These are phyloP conservation scores for Vidua macroura DNA, from an alignment of 2,113 vertebrate genomes.

Conservation along the genomic window DNA sequence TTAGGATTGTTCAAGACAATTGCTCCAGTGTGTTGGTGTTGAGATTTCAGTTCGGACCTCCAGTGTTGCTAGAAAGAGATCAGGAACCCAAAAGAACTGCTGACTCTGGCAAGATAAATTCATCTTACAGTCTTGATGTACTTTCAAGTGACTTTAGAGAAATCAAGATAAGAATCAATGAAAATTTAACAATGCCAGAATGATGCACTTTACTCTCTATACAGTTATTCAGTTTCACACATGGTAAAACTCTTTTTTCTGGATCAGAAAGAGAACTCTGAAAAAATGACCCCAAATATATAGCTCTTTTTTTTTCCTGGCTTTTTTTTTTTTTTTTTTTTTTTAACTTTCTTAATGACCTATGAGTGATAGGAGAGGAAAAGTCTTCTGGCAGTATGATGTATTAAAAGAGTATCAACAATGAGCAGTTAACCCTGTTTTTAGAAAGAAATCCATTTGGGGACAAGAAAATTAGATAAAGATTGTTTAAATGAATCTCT, in stretches of 20 bases:
- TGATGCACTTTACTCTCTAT: not conserved
- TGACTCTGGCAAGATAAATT: not conserved
- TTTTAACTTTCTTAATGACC: not conserved
- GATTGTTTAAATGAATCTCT: not conserved
- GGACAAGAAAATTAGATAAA: not conserved
- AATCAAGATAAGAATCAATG: not conserved
- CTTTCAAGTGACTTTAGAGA: not conserved
- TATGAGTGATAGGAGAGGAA: not conserved
- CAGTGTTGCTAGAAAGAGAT: not conserved
- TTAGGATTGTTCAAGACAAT: not conserved
- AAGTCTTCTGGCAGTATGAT: not conserved
- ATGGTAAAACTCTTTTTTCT: not conserved
- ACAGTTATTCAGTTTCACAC: not conserved
- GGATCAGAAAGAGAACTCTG: not conserved
- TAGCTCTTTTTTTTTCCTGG: accelerated
- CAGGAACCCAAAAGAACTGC: not conserved
- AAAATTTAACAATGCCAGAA: not conserved
- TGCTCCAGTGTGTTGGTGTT: not conserved
- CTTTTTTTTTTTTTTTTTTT: no score
- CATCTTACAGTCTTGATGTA: not conserved
- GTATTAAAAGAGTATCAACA: not conserved
- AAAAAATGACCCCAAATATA: not conserved
- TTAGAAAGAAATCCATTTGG: not conserved
- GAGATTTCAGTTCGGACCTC: constrained; percentile 3
- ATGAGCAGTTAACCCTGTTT: not conserved